A percentile compares a stretch with the other conserved stretches of the same genome.
Evolutionary conservation across 2,113 vertebrate species (phyloP).

Genomic region (Stegastes partitus): DNA sequence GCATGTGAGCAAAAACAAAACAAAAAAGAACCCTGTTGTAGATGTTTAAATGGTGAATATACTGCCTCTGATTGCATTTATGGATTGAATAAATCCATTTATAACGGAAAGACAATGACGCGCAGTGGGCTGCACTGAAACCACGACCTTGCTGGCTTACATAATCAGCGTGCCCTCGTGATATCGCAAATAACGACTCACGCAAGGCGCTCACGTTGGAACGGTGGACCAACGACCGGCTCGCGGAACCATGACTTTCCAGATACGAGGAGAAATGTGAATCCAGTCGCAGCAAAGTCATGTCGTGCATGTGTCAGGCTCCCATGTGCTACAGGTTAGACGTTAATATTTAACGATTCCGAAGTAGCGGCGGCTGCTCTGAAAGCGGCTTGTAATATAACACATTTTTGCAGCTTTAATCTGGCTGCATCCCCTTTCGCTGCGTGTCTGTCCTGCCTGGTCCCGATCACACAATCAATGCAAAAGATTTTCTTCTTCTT

Average conservation of each 20-base stretch:
- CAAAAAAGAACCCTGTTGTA: neutral
- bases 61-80: slow-evolving; percentile 10
- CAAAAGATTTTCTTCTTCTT: slow-evolving; percentile 45
- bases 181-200: slow-evolving; percentile 36
- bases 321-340: neutral
- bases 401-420: slow-evolving; percentile 3
- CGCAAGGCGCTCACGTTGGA: slow-evolving; percentile 15
- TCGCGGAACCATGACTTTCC: slow-evolving; percentile 30
- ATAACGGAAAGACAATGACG: slow-evolving; percentile 14
- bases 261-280: neutral
- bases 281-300: slow-evolving; percentile 1
- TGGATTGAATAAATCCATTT: slow-evolving; percentile 21
- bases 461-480: slow-evolving; percentile 62
- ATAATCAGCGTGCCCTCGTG: slow-evolving; percentile 46
- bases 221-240: slow-evolving; percentile 28
- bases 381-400: no score
- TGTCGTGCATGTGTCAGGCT: slow-evolving; percentile 12
- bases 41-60: neutral
- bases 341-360: slow-evolving; percentile 6
- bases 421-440: slow-evolving; percentile 10
- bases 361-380: neutral
- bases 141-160: slow-evolving; percentile 47
- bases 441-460: slow-evolving; percentile 29
- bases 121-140: slow-evolving; percentile 25
- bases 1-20: no score